A percentile compares a stretch with the other conserved stretches of the same genome.
Conservation (phyloP, 92 coral and sea anemone species). For the Ricordea florida region DNA sequence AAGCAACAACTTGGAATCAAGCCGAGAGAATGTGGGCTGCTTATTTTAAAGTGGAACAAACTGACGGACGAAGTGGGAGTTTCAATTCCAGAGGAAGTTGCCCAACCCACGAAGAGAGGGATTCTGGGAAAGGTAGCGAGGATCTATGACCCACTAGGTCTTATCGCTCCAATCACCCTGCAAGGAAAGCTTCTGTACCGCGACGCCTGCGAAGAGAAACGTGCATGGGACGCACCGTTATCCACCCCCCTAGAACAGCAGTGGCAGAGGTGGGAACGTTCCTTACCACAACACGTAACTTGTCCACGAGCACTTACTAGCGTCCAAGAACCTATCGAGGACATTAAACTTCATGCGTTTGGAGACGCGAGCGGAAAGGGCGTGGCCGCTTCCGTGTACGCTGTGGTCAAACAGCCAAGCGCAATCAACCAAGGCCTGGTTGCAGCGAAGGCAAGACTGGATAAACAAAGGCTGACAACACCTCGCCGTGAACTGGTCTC, state of each 20-base stretch:
- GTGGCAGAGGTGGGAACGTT: conserved; percentile 47
- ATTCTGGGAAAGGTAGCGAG: conserved; percentile 32
- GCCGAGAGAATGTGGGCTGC: conserved; percentile 27
- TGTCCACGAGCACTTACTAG: conserved; percentile 23
- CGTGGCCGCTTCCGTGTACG: conserved; percentile 53
- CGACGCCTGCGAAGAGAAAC: conserved; percentile 43
- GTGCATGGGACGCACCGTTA: conserved; percentile 50
- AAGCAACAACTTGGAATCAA: conserved; percentile 27
- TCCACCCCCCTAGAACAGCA: conserved; percentile 7
- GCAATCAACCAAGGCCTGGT: conserved; percentile 37
- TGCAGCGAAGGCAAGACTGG: conserved; percentile 51
- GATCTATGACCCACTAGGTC: conserved; percentile 61
- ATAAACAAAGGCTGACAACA: conserved; percentile 60
- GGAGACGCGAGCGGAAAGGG: conserved; percentile 63
- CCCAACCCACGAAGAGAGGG: conserved; percentile 40
- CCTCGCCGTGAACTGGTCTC: conserved; percentile 66
- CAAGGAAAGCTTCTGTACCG: conserved; percentile 52
- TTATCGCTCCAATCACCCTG: conserved; percentile 32
- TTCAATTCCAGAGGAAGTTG: conserved; percentile 5
- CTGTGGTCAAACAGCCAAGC: conserved; percentile 42
- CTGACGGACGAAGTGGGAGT: conserved; percentile 30
- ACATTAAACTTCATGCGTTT: conserved; percentile 41
- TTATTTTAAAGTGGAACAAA: conserved; percentile 53
- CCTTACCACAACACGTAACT: conserved; percentile 15
- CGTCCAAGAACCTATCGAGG: conserved; percentile 20